Conservation (phyloP, 1,140 invertebrate species). For the Aphis craccivora region DNA sequence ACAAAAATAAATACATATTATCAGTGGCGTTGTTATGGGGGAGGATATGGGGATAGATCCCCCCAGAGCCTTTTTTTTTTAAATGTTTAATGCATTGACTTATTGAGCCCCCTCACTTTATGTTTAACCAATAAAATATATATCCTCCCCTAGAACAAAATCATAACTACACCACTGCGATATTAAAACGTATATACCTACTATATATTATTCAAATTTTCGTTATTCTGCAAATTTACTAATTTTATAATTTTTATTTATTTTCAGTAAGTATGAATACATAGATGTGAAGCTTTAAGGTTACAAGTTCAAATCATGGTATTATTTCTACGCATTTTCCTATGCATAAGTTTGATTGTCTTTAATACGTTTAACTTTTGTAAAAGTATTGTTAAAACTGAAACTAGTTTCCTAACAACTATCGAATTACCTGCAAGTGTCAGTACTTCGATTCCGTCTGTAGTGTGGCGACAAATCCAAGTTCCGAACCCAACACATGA, state of each 20-base stretch:
- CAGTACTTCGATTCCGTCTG: not conserved
- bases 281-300: not conserved
- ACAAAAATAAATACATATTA: not conserved
- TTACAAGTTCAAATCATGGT: not conserved
- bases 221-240: not conserved
- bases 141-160: too few relatives aligned
- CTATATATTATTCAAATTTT: not conserved
- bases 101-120: too few relatives aligned
- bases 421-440: not conserved
- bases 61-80: too few relatives aligned
- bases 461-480: not conserved
- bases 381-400: conserved; percentile 64
- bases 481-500: not conserved
- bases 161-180: too few relatives aligned
- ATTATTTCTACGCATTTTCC: not conserved
- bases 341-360: not conserved
- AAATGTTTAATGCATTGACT: too few relatives aligned
- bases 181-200: too few relatives aligned
- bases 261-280: not conserved
- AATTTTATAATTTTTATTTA: not conserved
- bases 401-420: not conserved
- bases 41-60: too few relatives aligned
- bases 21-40: too few relatives aligned
- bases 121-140: too few relatives aligned
- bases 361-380: conserved; percentile 62